Percentiles rank a stretch among this genome's conserved stretches.
Conservation (phyloP, 2,888 invertebrate genomes). For the Tiliacea citrago region DNA sequence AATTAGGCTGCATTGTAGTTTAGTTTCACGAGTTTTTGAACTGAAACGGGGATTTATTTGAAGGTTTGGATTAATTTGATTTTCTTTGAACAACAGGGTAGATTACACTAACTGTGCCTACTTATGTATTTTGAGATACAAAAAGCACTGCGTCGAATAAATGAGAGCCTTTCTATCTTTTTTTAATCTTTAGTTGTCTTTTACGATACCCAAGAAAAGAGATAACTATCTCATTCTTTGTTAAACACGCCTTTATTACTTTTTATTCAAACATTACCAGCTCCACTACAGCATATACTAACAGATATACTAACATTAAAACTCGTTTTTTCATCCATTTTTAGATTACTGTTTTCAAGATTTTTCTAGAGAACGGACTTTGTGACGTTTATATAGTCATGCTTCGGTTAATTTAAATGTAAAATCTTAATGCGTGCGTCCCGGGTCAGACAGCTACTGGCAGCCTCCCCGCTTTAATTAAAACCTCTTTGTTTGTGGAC, state of each 20-base stretch:
- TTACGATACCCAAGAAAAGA: constrained; percentile 16
- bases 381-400: constrained; percentile 63
- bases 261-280: constrained; percentile 23
- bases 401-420: constrained; percentile 71
- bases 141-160: constrained; percentile 16
- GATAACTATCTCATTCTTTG: constrained; percentile 23
- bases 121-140: background rate
- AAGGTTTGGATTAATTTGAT: background rate
- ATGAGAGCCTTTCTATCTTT: constrained; percentile 21
- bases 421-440: constrained; percentile 66
- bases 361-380: constrained; percentile 52
- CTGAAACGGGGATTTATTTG: constrained; percentile 13
- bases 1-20: constrained; percentile 37
- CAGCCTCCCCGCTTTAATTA: constrained; percentile 63
- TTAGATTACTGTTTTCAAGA: constrained; percentile 43
- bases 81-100: background rate
- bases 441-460: constrained; percentile 49
- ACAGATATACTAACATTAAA: constrained; percentile 40
- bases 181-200: constrained; percentile 39
- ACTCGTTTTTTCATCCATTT: constrained; percentile 25
- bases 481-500: constrained; percentile 67
- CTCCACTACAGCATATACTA: constrained; percentile 9
- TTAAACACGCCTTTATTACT: constrained; percentile 37
- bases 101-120: background rate
- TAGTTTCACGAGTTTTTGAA: constrained; percentile 28